A percentile compares a stretch with the other conserved stretches of the same genome.
phyloP scores from a whole-genome alignment of 2,888 invertebrate genomes.

The Dyspetes luteomarginatus region DNA sequence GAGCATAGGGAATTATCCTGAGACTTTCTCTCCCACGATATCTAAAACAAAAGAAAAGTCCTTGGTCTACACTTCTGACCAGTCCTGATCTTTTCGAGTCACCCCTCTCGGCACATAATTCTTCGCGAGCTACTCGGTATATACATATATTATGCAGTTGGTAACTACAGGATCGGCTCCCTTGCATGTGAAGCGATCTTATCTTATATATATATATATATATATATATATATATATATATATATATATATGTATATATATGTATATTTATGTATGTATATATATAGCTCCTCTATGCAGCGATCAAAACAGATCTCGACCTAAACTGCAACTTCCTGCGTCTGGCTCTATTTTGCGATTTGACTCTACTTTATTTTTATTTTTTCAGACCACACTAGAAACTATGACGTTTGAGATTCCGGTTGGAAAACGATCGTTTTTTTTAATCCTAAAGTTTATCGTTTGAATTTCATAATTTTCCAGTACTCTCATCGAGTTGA shows the following conservation, averaged over 20 bases:
- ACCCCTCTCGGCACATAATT: constrained; percentile 66
- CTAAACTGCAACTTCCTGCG: constrained; percentile 56
- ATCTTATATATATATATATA: constrained; percentile 56
- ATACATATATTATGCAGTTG: constrained; percentile 61
- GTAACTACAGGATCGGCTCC: constrained; percentile 58
- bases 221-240: constrained; percentile 9
- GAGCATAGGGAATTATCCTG: constrained; percentile 50
- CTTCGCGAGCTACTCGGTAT: constrained; percentile 65
- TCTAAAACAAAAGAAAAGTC: constrained; percentile 64
- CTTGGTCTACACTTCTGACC: constrained; percentile 72
- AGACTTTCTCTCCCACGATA: constrained; percentile 70
- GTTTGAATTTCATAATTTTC: too few species aligned
- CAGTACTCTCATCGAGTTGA: too few species aligned
- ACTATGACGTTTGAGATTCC: background rate
- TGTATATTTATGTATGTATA: constrained; percentile 7
- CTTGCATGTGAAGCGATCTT: constrained; percentile 71
- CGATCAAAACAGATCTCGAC: constrained; percentile 48
- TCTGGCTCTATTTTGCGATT: constrained; percentile 10
- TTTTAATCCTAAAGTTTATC: too few species aligned
- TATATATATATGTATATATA: constrained; percentile 7
- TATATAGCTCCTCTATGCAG: constrained; percentile 23
- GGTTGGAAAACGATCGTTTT: background rate
- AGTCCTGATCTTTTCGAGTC: constrained; percentile 69
- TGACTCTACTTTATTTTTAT: background rate
- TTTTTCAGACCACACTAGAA: background rate